phyloP scores from a whole-genome alignment of 2,888 invertebrate species.

The Villa cingulata region DNA sequence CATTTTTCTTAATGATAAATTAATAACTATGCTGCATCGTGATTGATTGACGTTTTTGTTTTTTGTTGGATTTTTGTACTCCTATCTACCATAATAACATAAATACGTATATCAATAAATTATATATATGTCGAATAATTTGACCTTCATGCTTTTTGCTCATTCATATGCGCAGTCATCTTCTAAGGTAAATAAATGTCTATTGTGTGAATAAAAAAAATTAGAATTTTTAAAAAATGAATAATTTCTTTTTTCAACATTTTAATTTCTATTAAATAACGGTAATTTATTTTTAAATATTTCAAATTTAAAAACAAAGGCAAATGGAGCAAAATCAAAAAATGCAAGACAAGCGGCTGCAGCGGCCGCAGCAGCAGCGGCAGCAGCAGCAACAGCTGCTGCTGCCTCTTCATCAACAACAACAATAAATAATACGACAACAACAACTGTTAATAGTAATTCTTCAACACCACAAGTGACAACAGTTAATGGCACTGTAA shows the following conservation, averaged over 20 bases:
- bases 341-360: constrained; percentile 18
- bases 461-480: constrained; percentile 7
- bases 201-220: too few relatives aligned
- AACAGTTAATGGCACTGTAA: constrained; percentile 14
- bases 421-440: constrained; percentile 21
- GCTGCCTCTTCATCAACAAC: constrained; percentile 21
- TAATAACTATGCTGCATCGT: too few relatives aligned
- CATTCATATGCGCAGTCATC: constrained; percentile 2
- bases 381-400: constrained; percentile 25
- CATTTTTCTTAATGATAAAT: too few relatives aligned
- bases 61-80: too few relatives aligned
- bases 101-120: too few relatives aligned
- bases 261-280: too few relatives aligned
- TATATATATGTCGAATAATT: too few relatives aligned
- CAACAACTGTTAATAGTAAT: constrained; percentile 3
- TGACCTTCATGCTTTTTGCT: neutral
- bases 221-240: too few relatives aligned
- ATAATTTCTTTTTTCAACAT: too few relatives aligned
- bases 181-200: constrained; percentile 8
- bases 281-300: neutral
- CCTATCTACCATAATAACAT: too few relatives aligned
- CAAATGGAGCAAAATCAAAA: constrained; percentile 30
- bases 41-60: too few relatives aligned
- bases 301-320: neutral
- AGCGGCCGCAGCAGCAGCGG: constrained; percentile 10